Conservation (phyloP, 2,888 invertebrate species). For the Doris montereyensis region DNA sequence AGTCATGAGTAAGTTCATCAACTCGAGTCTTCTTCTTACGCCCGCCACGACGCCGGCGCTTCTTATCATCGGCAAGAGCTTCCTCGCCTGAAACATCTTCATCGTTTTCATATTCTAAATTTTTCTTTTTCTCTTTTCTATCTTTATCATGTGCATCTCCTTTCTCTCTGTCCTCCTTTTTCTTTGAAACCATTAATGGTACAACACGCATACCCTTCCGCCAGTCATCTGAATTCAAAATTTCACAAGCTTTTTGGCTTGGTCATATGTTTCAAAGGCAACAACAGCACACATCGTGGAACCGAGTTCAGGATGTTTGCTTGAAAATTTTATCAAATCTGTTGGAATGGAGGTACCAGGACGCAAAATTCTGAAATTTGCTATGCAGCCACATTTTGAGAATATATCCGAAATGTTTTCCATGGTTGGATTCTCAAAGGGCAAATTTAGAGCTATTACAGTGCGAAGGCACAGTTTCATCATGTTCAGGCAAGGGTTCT, state of each 20-base stretch:
- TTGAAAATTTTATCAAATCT: conserved; percentile 91
- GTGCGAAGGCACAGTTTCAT: conserved; percentile 92
- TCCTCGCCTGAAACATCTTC: conserved; percentile 56
- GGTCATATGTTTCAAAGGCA: conserved; percentile 90
- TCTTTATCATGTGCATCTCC: conserved; percentile 52
- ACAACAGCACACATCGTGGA: conserved; percentile 88
- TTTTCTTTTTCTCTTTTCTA: conserved; percentile 49
- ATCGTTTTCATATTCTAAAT: conserved; percentile 32
- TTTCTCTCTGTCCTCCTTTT: conserved; percentile 56
- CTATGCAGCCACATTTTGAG: conserved; percentile 90
- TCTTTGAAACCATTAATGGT: conserved; percentile 63
- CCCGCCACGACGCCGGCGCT: conserved; percentile 57
- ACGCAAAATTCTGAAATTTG: conserved; percentile 87
- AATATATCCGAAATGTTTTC: conserved; percentile 94
- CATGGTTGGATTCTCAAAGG: conserved; percentile 87
- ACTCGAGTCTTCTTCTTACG: conserved; percentile 60
- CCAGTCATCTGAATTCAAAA: conserved; percentile 69
- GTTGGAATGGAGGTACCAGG: conserved; percentile 93
- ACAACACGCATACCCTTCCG: conserved; percentile 71
- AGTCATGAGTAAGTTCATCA: conserved; percentile 59
- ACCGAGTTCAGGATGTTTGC: conserved; percentile 90
- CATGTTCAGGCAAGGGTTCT: conserved; percentile 89
- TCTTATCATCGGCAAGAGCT: conserved; percentile 56
- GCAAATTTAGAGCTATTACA: conserved; percentile 89
- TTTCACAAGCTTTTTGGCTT: conserved; percentile 86